Base-by-base conservation (phyloP, 2,797 vertebrate genomes). In the Notoglanidium macrostoma region DNA sequence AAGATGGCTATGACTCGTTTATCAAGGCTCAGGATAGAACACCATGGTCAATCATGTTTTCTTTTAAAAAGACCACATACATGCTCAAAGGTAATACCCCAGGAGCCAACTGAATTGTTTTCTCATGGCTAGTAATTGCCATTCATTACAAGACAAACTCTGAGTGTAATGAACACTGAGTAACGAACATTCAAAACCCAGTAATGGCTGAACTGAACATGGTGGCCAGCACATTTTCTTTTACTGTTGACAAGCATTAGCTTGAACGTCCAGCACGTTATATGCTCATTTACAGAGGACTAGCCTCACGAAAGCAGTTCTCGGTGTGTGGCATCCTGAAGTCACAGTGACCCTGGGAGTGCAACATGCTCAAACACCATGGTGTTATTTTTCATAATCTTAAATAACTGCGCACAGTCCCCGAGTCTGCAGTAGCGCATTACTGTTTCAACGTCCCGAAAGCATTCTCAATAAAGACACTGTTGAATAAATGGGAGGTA, bases 401-500 rank as follows among this genome's bases (percentile, higher is more conserved):
- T 90, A 91, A 92, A 93, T 78, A 92, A 79, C 90, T 89, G 54
- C 78, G 89, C 89, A 89, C 83, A 85, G 90, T 88, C 84, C 85
- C 88, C 84, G 77, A 86, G 79, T 90, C 86, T 76, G 89, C 83
- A 87, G 84, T 85, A 86, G 84, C 87, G 80, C 87, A 89, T 88
- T 91, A 92, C 82, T 90, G 89, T 90, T 93, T 82, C 73, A 88
- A 89, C 63, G 87, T 85, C 79, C 89, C 85, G 87, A 92, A 88
- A 88, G 88, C 85, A 84, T 91, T 94, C 92, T 94, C 94, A 95
- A 94, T 94, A 94, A 93, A 93, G 87, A 91, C 90, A 90, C 89
- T 80, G 90, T 83, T 94, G 94, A 95, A 95, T 94, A 94, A 95
- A 95, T 93, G 93, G 91, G 91, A 93, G 91, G 89, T 89, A 93